These are phyloP conservation scores for Sylvietta virens DNA, from an alignment of 2,113 vertebrate species.

Conservation along the genomic window DNA sequence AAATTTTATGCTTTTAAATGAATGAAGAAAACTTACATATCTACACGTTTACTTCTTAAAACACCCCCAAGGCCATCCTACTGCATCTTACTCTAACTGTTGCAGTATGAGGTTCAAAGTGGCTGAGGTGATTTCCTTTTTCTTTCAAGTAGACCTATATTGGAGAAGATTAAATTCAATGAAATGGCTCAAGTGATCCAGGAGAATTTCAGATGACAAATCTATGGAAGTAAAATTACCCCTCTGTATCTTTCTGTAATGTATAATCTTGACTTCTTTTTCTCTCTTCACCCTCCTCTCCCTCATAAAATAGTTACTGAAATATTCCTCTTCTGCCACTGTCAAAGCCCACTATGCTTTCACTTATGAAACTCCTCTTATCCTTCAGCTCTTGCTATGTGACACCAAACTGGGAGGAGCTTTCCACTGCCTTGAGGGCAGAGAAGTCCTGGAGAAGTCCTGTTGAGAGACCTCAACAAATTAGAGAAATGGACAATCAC, in stretches of 20 bases:
- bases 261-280: neutral
- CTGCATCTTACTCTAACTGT: neutral
- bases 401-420: neutral
- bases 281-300: neutral
- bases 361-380: neutral
- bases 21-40: neutral
- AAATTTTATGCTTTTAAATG: neutral
- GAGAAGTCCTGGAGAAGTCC: neutral
- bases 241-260: neutral
- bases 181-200: neutral
- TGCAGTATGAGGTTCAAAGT: neutral
- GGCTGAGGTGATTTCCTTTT: neutral
- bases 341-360: neutral
- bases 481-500: neutral
- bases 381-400: neutral
- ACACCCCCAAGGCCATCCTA: neutral
- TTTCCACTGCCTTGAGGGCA: rapidly evolving
- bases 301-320: neutral
- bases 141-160: neutral
- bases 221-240: neutral
- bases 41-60: neutral
- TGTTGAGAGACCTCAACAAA: neutral
- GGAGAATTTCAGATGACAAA: neutral
- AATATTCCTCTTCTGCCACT: neutral
- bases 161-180: neutral